Base-by-base conservation (phyloP, 2,113 vertebrate species). In the Aix galericulata region DNA sequence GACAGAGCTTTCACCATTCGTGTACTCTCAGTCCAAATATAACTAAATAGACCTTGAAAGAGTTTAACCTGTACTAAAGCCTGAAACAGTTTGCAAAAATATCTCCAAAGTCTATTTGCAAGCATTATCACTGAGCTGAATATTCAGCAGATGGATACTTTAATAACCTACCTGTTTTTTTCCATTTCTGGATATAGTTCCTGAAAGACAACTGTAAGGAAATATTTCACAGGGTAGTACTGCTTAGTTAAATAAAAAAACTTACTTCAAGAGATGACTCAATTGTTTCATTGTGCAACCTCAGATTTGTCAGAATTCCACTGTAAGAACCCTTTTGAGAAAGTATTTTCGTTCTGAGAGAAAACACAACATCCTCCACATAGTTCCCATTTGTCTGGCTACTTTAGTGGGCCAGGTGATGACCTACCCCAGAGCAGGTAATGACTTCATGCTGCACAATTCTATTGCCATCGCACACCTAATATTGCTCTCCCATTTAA, bases 191-290 rank as follows among this genome's bases (percentile, higher is more conserved):
- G 92, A 55, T 94, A 71, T 32, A 79, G 82, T 13, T 83, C 68
- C 76, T 91, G 74, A 78, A 96, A 96, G 55, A 96, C 93, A 95
- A 91, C 95, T 48, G 5, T 81, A 94, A 91, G 79, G 89, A 89
- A 94, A 13, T 78, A 88, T 89, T 91, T 94, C 86, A 96, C 94
- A 79, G 75, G 68, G 91, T 67, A 86, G 87, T 52, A 89, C 64
- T 63, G 36, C 73, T 80, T 90, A 85, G 89, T 93, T 95, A 94
- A 97, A 95, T 97, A 96, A 94, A 94, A 94, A 67, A 79, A 38
- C 60, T 97, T 95, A 40, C 38, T 96, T 96, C 73, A 80, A 84
- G 91, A 81, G 40, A 69, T 2, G 96, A 87, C 89, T 88, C 79
- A 77, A 32, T 76, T 91, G 88, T 91, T 93, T 95, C 92, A 95